Conservation (phyloP, 2,113 vertebrate species). For the Halichoeres trimaculatus region DNA sequence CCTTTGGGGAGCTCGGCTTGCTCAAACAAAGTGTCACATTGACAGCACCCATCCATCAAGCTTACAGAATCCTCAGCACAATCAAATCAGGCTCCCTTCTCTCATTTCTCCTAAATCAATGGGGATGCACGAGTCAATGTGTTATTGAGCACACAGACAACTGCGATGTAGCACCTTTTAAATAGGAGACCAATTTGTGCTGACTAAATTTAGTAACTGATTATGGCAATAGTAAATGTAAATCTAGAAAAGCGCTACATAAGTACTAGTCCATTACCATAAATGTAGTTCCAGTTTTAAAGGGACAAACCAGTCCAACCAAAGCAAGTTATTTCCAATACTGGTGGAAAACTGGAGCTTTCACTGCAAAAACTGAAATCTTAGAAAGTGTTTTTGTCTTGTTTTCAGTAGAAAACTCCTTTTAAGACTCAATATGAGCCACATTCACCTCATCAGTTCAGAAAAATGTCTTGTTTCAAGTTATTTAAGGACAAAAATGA, state of each 20-base stretch:
- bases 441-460: too few relatives aligned
- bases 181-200: background rate
- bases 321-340: background rate
- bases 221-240: background rate
- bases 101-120: conserved; percentile 33
- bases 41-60: conserved; percentile 19
- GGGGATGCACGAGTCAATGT: conserved; percentile 7
- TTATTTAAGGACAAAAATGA: too few relatives aligned
- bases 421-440: too few relatives aligned
- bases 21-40: conserved; percentile 7
- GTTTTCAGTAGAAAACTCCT: too few relatives aligned
- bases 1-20: background rate
- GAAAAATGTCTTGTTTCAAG: too few relatives aligned
- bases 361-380: too few relatives aligned
- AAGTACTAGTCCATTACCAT: too few relatives aligned
- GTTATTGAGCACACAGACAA: background rate
- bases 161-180: background rate
- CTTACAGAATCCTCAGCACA: conserved; percentile 13
- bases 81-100: conserved; percentile 19
- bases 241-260: too few relatives aligned
- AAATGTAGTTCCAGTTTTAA: background rate
- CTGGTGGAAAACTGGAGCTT: conserved; percentile 11
- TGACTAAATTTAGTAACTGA: background rate
- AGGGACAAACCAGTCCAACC: background rate
- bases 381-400: too few relatives aligned